Percentiles rank a stretch among this genome's conserved stretches.
phyloP scores from a whole-genome alignment of 2,113 vertebrate genomes.

The Crotophaga sulcirostris region DNA sequence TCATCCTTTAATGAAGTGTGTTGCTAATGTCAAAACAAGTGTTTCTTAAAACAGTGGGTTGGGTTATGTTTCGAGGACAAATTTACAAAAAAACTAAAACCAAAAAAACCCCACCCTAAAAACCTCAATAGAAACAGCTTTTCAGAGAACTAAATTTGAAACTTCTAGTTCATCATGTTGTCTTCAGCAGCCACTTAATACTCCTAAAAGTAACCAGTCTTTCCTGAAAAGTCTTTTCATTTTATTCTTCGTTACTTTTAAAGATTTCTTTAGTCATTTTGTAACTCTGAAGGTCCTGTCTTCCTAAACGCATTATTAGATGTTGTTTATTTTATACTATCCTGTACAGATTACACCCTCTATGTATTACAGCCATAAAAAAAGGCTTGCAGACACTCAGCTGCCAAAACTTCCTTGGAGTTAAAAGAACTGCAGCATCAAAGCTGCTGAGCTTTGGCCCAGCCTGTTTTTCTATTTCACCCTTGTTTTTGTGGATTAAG shows the following conservation, averaged over 20 bases:
- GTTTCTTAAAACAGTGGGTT: neutral
- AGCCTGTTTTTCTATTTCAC: neutral
- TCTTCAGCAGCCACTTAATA: neutral
- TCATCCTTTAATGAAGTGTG: neutral
- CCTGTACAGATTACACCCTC: neutral
- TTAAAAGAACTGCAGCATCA: neutral
- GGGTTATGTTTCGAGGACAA: neutral
- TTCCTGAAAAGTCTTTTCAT: neutral
- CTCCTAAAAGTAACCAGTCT: neutral
- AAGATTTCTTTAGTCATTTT: neutral
- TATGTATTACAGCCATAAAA: neutral
- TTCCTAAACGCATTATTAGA: neutral
- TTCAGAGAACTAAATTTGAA: neutral
- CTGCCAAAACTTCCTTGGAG: neutral
- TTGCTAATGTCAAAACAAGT: neutral
- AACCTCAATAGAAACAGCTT: neutral
- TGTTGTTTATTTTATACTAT: neutral
- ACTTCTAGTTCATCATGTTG: neutral
- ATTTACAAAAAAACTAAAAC: neutral
- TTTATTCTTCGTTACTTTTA: neutral
- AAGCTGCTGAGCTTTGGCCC: neutral
- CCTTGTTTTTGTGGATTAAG: neutral
- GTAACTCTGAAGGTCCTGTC: neutral
- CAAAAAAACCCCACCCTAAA: neutral
- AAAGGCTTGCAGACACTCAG: neutral